Evolutionary conservation across 2,888 invertebrate genomes (phyloP).

Genomic region (Orchesella flavescens): DNA sequence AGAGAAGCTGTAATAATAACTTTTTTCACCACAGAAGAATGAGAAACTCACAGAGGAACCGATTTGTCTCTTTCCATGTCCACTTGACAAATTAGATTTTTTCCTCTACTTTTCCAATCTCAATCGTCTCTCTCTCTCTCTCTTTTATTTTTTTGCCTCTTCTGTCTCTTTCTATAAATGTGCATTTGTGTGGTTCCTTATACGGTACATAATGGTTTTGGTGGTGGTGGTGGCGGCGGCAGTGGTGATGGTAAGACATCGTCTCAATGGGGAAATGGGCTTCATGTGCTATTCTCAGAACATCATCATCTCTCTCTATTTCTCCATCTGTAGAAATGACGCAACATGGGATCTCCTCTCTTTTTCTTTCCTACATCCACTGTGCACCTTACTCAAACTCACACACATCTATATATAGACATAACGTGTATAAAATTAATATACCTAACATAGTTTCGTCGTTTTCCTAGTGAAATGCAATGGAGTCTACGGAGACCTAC

Average conservation of each 20-base stretch:
- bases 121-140: slow-evolving; percentile 33
- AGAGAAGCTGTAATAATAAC: slow-evolving; percentile 40
- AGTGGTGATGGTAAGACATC: slow-evolving; percentile 30
- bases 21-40: slow-evolving; percentile 35
- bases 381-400: slow-evolving; percentile 5
- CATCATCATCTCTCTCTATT: slow-evolving; percentile 45
- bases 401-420: background rate
- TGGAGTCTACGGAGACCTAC: slow-evolving; percentile 43
- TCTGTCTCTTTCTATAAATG: slow-evolving; percentile 1
- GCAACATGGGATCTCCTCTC: slow-evolving; percentile 37
- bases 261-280: slow-evolving; percentile 46
- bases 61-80: slow-evolving; percentile 70
- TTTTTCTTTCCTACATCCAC: background rate
- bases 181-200: slow-evolving; percentile 7
- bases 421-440: no score
- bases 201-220: background rate
- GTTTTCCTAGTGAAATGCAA: slow-evolving; percentile 18
- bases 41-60: slow-evolving; percentile 55
- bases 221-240: background rate
- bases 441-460: background rate
- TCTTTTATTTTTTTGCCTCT: slow-evolving; percentile 8
- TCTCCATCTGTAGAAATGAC: slow-evolving; percentile 55
- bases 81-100: slow-evolving; percentile 72
- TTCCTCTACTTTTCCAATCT: slow-evolving; percentile 60
- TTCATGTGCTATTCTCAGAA: slow-evolving; percentile 47